Percentiles rank a stretch among this genome's conserved stretches.
phyloP scores from a whole-genome alignment of 2,888 invertebrate genomes.

The Phoenoteleia sp. region DNA sequence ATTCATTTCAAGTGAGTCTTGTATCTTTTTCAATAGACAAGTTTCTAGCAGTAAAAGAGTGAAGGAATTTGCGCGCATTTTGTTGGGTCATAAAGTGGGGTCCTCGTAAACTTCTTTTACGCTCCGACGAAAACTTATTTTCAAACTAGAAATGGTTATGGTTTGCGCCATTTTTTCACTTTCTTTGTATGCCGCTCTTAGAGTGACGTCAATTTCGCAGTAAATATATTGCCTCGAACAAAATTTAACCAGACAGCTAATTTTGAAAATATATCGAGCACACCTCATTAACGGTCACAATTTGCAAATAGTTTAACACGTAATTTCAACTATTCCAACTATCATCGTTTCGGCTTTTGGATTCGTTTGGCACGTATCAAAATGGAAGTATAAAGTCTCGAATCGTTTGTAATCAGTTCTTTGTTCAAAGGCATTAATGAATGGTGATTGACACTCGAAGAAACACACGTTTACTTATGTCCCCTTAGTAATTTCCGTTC shows the following conservation, averaged over 20 bases:
- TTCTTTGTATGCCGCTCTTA: background rate
- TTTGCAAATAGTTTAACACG: too few species aligned
- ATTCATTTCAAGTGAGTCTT: background rate
- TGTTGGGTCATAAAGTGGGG: constrained; percentile 8
- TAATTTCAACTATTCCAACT: too few species aligned
- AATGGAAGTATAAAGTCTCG: constrained; percentile 15
- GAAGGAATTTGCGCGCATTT: constrained; percentile 42
- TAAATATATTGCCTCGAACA: background rate
- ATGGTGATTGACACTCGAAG: background rate
- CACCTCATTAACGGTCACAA: background rate
- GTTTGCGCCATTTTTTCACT: background rate
- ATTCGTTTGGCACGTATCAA: constrained; percentile 16
- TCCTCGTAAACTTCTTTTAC: constrained; percentile 31
- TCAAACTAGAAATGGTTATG: constrained; percentile 5
- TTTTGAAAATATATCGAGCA: background rate
- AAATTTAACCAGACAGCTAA: background rate
- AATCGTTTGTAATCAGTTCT: background rate
- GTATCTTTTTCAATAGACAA: constrained; percentile 37
- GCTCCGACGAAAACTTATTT: constrained; percentile 18
- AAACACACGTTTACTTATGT: background rate
- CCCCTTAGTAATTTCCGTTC: too few species aligned
- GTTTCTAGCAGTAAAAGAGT: constrained; percentile 33
- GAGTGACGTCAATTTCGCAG: background rate
- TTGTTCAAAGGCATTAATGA: background rate
- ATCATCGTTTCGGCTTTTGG: background rate